Conservation (phyloP, 2,888 invertebrate species). For the Platycheirus albimanus region DNA sequence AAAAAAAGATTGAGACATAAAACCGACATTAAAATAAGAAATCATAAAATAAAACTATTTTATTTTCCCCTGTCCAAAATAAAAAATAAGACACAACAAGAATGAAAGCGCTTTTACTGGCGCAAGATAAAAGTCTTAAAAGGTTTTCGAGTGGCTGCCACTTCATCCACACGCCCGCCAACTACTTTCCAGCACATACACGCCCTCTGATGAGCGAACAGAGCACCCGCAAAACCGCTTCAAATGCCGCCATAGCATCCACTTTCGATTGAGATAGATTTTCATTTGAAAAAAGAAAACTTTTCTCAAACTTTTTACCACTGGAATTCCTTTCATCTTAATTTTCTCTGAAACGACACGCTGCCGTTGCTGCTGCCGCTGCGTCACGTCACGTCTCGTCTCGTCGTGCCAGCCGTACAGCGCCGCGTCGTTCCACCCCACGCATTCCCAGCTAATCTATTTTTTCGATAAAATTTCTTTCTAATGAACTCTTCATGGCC, state of each 20-base stretch:
- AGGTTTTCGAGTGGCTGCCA: slow-evolving; percentile 67
- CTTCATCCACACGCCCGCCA: slow-evolving; percentile 31
- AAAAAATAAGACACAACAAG: slow-evolving; percentile 12
- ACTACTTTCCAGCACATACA: slow-evolving; percentile 50
- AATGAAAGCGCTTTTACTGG: slow-evolving; percentile 33
- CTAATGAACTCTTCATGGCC: slow-evolving; percentile 71
- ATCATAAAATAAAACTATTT: slow-evolving; percentile 70
- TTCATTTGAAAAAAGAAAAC: slow-evolving; percentile 47
- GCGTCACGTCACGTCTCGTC: slow-evolving; percentile 11
- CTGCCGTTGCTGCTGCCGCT: too few relatives aligned
- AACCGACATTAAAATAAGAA: slow-evolving; percentile 62
- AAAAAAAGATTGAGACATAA: slow-evolving; percentile 54
- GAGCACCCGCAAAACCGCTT: neutral
- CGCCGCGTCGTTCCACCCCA: slow-evolving; percentile 22
- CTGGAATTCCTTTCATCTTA: slow-evolving; percentile 69
- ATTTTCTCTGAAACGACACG: slow-evolving; percentile 28
- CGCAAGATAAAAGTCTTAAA: slow-evolving; percentile 67
- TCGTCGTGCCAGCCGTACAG: too few relatives aligned
- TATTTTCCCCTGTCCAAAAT: slow-evolving; percentile 10
- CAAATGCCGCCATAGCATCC: slow-evolving; percentile 22
- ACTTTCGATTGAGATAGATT: slow-evolving; percentile 66
- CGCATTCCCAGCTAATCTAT: slow-evolving; percentile 58
- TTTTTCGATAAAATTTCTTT: slow-evolving; percentile 58
- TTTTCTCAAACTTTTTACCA: slow-evolving; percentile 57
- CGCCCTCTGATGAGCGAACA: slow-evolving; percentile 27